phyloP scores from a whole-genome alignment of 2,797 vertebrate species.

The Chiloscyllium punctatum region DNA sequence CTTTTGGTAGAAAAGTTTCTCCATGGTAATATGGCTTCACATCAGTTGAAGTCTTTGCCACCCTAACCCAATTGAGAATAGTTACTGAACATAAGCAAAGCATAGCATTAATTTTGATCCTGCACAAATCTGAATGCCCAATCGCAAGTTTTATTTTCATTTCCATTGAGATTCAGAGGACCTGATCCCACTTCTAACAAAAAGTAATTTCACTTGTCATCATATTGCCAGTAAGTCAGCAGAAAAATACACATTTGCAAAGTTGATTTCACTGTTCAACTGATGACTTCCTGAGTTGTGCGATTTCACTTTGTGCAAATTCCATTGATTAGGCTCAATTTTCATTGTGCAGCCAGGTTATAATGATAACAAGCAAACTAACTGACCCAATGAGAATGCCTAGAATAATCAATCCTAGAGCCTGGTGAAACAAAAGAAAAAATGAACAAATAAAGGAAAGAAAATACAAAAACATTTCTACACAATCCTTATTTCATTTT shows the following conservation, averaged over 20 bases:
- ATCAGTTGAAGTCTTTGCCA: not conserved
- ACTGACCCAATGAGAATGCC: slow-evolving; percentile 73
- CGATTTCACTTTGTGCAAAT: not conserved
- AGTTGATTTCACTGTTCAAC: not conserved
- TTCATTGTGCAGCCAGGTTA: slow-evolving; percentile 60
- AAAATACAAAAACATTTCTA: slow-evolving; percentile 11
- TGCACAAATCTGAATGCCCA: not conserved
- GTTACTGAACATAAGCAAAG: not conserved
- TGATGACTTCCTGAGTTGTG: slow-evolving; percentile 17
- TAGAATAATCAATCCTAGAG: slow-evolving; percentile 59
- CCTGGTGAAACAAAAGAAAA: slow-evolving; percentile 48
- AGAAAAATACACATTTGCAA: not conserved
- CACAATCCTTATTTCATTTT: not conserved
- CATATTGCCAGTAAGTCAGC: not conserved
- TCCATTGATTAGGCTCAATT: not conserved
- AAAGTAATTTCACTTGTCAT: not conserved
- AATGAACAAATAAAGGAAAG: not conserved
- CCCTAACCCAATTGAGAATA: not conserved
- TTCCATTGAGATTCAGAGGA: not conserved
- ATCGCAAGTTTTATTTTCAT: not conserved
- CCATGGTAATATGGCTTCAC: not conserved
- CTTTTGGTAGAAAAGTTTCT: not conserved
- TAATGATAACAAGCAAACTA: slow-evolving; percentile 73
- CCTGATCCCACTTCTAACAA: not conserved
- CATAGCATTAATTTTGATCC: not conserved